These are phyloP conservation scores for Eupsilia transversa DNA, from an alignment of 2,888 invertebrate species.

Conservation along the genomic window DNA sequence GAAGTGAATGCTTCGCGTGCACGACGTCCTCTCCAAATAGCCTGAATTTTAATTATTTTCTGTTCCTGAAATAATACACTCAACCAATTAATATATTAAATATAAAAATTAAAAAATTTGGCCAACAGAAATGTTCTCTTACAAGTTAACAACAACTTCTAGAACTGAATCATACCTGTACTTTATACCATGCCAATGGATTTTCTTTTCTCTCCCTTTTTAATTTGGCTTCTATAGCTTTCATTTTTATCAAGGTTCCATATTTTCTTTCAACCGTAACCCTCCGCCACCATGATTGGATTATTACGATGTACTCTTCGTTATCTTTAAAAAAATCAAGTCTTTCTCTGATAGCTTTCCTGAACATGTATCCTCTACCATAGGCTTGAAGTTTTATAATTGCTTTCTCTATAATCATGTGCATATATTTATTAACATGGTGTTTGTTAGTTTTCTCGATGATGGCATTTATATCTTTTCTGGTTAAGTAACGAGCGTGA, in stretches of 20 bases:
- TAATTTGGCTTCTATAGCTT: constrained; percentile 82
- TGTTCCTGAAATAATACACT: constrained; percentile 80
- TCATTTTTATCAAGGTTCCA: constrained; percentile 84
- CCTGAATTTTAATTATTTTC: constrained; percentile 92
- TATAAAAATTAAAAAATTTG: neutral
- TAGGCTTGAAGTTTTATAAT: constrained; percentile 91
- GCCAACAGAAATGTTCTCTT: neutral
- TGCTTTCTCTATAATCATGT: constrained; percentile 81
- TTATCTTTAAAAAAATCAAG: constrained; percentile 84
- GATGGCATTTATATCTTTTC: constrained; percentile 83
- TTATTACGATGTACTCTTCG: constrained; percentile 83
- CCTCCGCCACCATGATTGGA: constrained; percentile 92
- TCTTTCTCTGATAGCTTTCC: constrained; percentile 85
- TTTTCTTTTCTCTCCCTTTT: constrained; percentile 82
- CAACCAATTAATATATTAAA: neutral
- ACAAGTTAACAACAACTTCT: neutral
- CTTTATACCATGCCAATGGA: constrained; percentile 88
- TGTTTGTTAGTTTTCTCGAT: constrained; percentile 87
- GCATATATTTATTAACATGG: constrained; percentile 84
- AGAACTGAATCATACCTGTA: constrained; percentile 80
- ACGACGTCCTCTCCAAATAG: constrained; percentile 92
- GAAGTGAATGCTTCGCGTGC: constrained; percentile 92
- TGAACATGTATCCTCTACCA: constrained; percentile 91
- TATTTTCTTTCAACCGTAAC: constrained; percentile 85
- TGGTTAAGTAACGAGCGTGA: constrained; percentile 85